phyloP scores from a whole-genome alignment of 1,140 invertebrate genomes.

The Camponotus floridanus region DNA sequence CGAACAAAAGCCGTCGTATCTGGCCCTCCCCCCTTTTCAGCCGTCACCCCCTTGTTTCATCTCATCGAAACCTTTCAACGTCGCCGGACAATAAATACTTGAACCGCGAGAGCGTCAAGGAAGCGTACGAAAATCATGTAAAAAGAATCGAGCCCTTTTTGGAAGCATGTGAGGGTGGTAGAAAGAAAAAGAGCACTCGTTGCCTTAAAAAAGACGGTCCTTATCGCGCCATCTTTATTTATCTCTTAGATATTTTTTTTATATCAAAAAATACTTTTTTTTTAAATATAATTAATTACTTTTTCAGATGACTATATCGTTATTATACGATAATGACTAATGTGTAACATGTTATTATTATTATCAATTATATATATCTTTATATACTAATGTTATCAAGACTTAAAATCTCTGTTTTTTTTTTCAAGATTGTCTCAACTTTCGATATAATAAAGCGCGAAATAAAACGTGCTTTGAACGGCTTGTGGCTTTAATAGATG shows the following conservation, averaged over 20 bases:
- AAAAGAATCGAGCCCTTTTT: constrained; percentile 44
- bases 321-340: too few species aligned
- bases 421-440: background rate
- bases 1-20: constrained; percentile 79
- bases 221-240: background rate
- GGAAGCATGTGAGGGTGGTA: background rate
- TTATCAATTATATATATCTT: too few species aligned
- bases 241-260: background rate
- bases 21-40: constrained; percentile 13
- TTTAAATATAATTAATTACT: background rate
- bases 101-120: constrained; percentile 43
- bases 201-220: background rate
- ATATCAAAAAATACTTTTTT: background rate
- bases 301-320: background rate
- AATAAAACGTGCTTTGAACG: constrained; percentile 25
- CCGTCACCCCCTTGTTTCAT: constrained; percentile 56
- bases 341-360: too few species aligned
- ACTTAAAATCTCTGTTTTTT: too few species aligned
- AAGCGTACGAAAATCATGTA: constrained; percentile 34
- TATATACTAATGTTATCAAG: too few species aligned
- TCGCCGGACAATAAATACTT: constrained; percentile 65
- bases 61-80: constrained; percentile 62
- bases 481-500: constrained; percentile 20
- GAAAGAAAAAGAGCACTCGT: background rate
- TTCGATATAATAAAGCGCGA: background rate